Evolutionary conservation across 2,888 invertebrate genomes (phyloP), one percentile per base, ranked within the genome.

Genomic region (Sturmia bella): DNA sequence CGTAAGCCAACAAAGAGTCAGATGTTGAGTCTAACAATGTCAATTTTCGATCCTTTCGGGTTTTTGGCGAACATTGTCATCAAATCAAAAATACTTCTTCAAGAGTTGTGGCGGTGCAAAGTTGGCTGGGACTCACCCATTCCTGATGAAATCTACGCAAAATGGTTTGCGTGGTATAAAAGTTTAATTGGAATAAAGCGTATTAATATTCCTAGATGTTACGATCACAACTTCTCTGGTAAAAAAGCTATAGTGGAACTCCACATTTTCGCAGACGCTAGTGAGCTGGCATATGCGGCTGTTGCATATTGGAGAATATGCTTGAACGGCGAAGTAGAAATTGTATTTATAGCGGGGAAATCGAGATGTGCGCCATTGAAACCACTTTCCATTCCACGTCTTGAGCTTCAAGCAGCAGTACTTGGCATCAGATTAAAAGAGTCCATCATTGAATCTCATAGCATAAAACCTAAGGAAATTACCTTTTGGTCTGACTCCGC

Each of bases 401-500:
- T 75, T 1, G 78, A 82, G 61, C 56, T 78, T n/a, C n/a, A n/a
- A n/a, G n/a, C n/a, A n/a, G 11, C 66, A 75, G 56, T 78, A 2
- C 48, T 82, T 6, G 82, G 75, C 48, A 45, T 56, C 9, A 41
- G 69, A 32, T 15, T 76, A n/a, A 66, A 61, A 9, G 48, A 64
- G 12, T 41, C 74, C 1, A 56, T 69, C 43, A 43, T 56, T n/a
- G 27, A 27, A 1, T 56, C 45, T 17, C 68, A 70, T 12, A 48
- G 57, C 19, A 59, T 68, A 59, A 70, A 48, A 12, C 57, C 59
- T n/a, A n/a, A n/a, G n/a, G n/a, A n/a, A n/a, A n/a, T n/a, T n/a
- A n/a, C n/a, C n/a, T n/a, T n/a, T n/a, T 59, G 70, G 52, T 70
- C 68, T 21, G 66, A 66, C 37, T 66, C 66, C 41, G 45, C 27